These are phyloP conservation scores for Drosophila sulfurigaster DNA, from an alignment of 1,140 invertebrate genomes.

Conservation along the genomic window DNA sequence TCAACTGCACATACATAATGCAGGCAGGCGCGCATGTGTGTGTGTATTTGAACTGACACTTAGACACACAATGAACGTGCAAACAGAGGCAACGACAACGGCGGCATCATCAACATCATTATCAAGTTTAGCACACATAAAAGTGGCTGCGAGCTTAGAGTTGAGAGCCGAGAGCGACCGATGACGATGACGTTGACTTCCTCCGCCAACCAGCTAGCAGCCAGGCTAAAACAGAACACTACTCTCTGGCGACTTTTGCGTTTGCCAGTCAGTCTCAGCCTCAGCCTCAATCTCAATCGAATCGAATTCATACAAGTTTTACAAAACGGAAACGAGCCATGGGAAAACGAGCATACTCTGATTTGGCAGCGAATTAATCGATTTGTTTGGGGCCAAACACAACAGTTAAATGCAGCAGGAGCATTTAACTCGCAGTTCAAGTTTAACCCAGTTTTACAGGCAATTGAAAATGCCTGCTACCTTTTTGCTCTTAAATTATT, in stretches of 20 bases:
- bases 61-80: conserved; percentile 73
- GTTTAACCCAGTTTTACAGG: conserved; percentile 28
- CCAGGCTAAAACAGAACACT: not conserved
- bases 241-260: conserved; percentile 10
- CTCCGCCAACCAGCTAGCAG: not conserved
- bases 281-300: conserved; percentile 5
- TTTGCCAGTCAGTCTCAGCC: conserved; percentile 7
- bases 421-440: not conserved
- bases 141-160: conserved; percentile 17
- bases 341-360: conserved; percentile 55
- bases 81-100: conserved; percentile 47
- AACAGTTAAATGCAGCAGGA: conserved; percentile 16
- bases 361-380: conserved; percentile 70
- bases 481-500: conserved; percentile 5
- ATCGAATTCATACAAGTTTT: conserved; percentile 67
- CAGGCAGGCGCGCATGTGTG: conserved; percentile 12
- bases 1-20: conserved; percentile 33
- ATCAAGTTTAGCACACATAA: conserved; percentile 23
- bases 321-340: conserved; percentile 63
- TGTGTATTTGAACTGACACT: conserved; percentile 56
- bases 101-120: conserved; percentile 43
- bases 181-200: conserved; percentile 50
- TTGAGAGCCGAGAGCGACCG: conserved; percentile 9
- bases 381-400: conserved; percentile 51
- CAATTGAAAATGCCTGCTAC: conserved; percentile 1